Percentiles rank a stretch among this genome's conserved stretches.
phyloP scores from a whole-genome alignment of 2,888 invertebrate genomes.

The Melipona beecheii region DNA sequence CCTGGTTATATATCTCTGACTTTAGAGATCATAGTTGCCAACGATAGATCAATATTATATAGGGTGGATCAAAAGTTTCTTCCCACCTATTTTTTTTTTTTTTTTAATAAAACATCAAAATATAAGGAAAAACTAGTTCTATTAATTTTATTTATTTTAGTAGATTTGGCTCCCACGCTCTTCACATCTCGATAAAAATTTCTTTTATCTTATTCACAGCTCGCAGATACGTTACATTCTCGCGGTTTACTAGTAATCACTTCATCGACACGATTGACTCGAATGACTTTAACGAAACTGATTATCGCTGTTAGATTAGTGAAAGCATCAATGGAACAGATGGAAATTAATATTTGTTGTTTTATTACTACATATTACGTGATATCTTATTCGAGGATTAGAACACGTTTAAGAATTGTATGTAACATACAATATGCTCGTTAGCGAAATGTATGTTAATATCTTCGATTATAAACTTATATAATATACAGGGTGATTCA shows the following conservation, averaged over 20 bases:
- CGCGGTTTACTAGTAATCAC: background rate
- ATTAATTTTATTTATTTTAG: too few species aligned
- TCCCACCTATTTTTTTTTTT: too few species aligned
- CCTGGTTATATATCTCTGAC: too few species aligned
- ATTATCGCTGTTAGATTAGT: background rate
- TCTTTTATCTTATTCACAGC: constrained; percentile 29
- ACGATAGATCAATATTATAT: too few species aligned
- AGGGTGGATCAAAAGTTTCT: too few species aligned
- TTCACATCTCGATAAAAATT: background rate
- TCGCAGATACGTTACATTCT: background rate
- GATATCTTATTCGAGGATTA: background rate
- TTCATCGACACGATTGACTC: background rate
- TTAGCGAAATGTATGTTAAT: constrained; percentile 9
- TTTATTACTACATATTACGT: background rate
- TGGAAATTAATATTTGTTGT: background rate
- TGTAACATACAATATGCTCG: background rate
- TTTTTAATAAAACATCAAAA: too few species aligned
- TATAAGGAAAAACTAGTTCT: too few species aligned
- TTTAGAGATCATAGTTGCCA: too few species aligned
- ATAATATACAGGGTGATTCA: background rate
- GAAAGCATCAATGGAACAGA: background rate
- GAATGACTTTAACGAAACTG: background rate
- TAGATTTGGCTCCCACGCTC: background rate
- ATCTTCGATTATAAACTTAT: background rate
- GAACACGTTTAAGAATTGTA: background rate